phyloP scores from a whole-genome alignment of 2,797 vertebrate species.

The Tachyglossus aculeatus region DNA sequence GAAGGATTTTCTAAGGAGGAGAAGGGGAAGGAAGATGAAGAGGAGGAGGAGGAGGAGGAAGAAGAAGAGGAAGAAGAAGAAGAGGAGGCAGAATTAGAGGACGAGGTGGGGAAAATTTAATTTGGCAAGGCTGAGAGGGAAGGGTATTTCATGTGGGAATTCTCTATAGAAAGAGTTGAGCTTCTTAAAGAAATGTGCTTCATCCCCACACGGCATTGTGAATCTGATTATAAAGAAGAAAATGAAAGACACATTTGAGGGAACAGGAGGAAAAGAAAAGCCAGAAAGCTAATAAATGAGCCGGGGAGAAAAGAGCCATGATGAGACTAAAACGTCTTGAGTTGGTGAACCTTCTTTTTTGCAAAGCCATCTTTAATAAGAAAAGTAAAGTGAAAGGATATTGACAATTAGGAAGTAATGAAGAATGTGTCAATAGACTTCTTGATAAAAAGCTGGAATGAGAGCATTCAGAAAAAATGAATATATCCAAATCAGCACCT shows the following conservation, averaged over 20 bases:
- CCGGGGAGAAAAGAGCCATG: no score
- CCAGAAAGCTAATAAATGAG: not conserved
- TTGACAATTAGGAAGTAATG: conserved; percentile 6
- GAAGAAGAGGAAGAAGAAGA: no score
- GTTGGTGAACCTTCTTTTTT: not conserved
- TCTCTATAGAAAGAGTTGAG: not conserved
- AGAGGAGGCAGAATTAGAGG: not conserved
- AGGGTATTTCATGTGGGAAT: no score
- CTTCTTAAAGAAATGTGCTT: no score
- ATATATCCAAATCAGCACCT: rapidly evolving
- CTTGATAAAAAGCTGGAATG: conserved; percentile 11
- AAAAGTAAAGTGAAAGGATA: conserved; percentile 10
- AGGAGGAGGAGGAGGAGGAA: no score
- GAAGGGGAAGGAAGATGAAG: no score
- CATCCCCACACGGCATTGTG: no score
- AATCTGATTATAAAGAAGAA: no score
- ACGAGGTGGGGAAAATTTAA: not conserved
- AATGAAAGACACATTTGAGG: rapidly evolving
- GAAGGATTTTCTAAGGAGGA: no score
- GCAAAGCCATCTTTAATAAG: not conserved
- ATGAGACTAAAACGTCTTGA: not conserved
- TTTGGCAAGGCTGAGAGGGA: not conserved
- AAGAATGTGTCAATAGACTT: conserved; percentile 24
- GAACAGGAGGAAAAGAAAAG: not conserved
- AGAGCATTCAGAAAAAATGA: rapidly evolving